Evolutionary conservation across 2,113 vertebrate genomes (phyloP).

Genomic region (Seriola dumerili): DNA sequence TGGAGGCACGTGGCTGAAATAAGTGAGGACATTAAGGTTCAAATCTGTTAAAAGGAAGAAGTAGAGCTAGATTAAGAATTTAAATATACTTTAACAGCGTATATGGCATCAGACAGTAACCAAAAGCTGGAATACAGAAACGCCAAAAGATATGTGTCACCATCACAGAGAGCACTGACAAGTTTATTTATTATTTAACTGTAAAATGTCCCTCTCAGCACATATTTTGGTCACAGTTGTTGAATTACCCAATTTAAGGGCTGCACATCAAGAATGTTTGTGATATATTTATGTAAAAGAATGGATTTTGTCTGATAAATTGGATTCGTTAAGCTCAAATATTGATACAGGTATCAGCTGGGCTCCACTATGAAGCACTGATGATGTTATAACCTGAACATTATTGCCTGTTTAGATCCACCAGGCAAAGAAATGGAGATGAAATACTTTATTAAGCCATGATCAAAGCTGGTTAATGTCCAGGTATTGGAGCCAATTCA

Average conservation of each 20-base stretch:
- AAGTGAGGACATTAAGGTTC: no score
- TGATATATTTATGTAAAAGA: neutral
- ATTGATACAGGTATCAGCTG: neutral
- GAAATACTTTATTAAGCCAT: neutral
- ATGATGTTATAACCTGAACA: neutral
- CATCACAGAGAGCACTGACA: no score
- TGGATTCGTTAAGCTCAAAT: neutral
- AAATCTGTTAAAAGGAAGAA: no score
- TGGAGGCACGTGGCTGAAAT: neutral
- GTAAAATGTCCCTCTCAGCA: neutral
- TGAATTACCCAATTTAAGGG: neutral
- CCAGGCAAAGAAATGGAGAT: neutral
- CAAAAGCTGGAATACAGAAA: no score
- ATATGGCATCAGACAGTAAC: no score
- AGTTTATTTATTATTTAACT: neutral
- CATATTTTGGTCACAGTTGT: neutral
- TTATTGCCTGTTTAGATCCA: neutral
- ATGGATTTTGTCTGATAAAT: neutral
- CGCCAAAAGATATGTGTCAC: no score
- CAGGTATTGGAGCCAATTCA: neutral
- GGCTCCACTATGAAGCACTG: neutral
- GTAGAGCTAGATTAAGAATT: neutral
- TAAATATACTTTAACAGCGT: neutral
- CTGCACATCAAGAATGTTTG: neutral
- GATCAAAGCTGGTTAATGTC: constrained; percentile 18